Evolutionary conservation across 2,888 invertebrate species (phyloP), one percentile per base, ranked within the genome.

Genomic region (Caenorhabditis sp.): DNA sequence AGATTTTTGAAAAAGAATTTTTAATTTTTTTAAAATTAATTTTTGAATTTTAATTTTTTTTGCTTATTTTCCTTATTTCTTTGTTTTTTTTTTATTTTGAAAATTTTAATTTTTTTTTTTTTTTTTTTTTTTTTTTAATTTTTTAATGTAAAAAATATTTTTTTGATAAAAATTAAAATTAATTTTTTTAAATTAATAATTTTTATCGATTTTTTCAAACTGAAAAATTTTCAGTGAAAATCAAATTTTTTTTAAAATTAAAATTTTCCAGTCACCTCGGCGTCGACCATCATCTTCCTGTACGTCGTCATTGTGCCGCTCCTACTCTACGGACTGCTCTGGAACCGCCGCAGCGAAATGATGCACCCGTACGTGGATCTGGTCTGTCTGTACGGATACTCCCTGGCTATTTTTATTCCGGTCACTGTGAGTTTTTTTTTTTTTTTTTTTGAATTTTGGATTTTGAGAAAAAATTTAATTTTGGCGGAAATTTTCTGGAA

Each of bases 351-450:
- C 0, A 92, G 92, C 20, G 88, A 88, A 40, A 72, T 88, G 28
- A 51, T 83, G 53, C 84, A 83, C 22, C 84, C 85, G 26, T 93
- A 96, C 91, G 93, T 97, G 87, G 96, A 98, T 85, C 94, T 98
- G 11, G 94, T 98, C 91, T 97, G 97, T 92, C 94, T 97, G 11
- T 98, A 98, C 91, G 98, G 98, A 9, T 98, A 98, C 92, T 97
- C 97, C 0, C 93, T 98, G 56, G 95, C 96, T 37, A 96, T 97
- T 90, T 98, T 96, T 93, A 95, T 98, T 90, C 98, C 98, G 4
- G 95, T 97, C 9, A 96, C 97, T 2, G 94, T 94, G 89, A 92
- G 93, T 40, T 92, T 24, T 40, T 50, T 20, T 15, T 9, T 26
- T 62, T 76, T 47, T 24, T 3, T 55, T 35, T 35, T 47, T 50